Conservation (phyloP, 2,888 invertebrate species). For the Spilarctia lutea region DNA sequence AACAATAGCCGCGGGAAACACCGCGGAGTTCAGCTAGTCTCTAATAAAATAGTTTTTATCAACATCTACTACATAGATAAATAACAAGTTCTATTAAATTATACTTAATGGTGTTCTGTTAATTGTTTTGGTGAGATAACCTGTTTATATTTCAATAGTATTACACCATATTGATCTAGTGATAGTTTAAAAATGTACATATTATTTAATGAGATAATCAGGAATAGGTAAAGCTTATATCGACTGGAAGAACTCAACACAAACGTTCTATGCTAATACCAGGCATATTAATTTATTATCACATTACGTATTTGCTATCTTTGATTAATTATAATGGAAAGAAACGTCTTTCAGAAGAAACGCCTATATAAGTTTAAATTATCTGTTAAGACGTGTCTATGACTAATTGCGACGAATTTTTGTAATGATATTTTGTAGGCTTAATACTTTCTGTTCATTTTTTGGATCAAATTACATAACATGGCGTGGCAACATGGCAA, state of each 20-base stretch:
- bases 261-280: background rate
- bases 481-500: too few species aligned
- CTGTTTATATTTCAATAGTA: slow-evolving; percentile 1
- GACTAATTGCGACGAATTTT: too few species aligned
- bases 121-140: background rate
- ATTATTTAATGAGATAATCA: background rate
- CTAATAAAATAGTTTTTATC: background rate
- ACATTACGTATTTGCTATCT: background rate
- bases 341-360: background rate
- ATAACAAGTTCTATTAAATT: background rate
- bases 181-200: background rate
- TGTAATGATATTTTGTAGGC: too few species aligned
- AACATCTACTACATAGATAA: background rate
- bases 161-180: background rate
- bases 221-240: background rate
- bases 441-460: too few species aligned
- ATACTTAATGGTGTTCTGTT: background rate
- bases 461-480: too few species aligned
- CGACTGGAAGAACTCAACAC: background rate
- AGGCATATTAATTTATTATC: background rate
- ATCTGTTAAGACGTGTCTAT: background rate
- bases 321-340: background rate
- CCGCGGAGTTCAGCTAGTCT: too few species aligned
- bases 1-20: too few species aligned
- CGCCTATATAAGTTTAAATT: background rate